A percentile compares a stretch with the other conserved stretches of the same genome.
Conservation (phyloP, 2,797 vertebrate species). For the Synaphobranchus kaupii region DNA sequence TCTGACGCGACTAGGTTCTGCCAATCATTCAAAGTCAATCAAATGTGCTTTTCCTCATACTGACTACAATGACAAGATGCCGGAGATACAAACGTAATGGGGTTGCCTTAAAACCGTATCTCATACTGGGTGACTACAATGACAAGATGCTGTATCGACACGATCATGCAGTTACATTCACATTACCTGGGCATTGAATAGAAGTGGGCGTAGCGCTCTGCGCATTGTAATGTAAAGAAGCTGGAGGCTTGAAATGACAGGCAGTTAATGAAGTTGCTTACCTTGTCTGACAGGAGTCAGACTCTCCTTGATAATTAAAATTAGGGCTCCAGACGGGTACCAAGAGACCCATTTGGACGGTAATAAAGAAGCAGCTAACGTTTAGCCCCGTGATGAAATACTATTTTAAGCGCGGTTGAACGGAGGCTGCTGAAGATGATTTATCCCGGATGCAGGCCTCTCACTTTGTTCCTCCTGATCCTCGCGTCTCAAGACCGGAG, state of each 20-base stretch:
- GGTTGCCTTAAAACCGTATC: not conserved
- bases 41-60: not conserved
- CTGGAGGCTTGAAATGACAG: not conserved
- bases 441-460: not conserved
- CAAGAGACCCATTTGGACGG: not conserved
- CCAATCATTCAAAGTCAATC: not conserved
- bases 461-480: not conserved
- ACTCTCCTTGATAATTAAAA: not conserved
- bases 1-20: not conserved
- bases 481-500: conserved; percentile 20
- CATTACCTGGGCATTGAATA: not conserved
- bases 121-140: too few species aligned
- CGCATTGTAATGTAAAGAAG: not conserved
- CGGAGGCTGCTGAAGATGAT: not conserved
- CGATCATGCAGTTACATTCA: not conserved
- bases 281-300: not conserved
- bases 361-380: not conserved
- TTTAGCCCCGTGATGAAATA: not conserved
- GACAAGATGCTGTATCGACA: not conserved
- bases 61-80: not conserved
- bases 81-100: not conserved
- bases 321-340: too few species aligned
- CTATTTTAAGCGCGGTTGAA: not conserved
- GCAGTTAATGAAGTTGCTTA: not conserved
- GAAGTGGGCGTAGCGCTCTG: not conserved